phyloP scores from a whole-genome alignment of 1,140 invertebrate species.

The Microplitis mediator region DNA sequence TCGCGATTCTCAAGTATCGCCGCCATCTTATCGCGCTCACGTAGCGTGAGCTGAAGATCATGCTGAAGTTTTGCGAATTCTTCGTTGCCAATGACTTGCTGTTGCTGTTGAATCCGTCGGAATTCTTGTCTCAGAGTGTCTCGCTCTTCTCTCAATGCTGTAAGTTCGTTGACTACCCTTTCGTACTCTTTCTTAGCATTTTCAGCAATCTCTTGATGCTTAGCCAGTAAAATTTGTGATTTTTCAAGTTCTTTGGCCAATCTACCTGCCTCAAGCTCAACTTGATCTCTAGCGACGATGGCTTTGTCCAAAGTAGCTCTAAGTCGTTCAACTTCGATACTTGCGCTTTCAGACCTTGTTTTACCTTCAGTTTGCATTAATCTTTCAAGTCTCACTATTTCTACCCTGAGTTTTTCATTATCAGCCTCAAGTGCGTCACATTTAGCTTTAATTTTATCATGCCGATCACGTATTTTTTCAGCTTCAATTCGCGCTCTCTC shows the following conservation, averaged over 20 bases:
- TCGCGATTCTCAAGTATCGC: slow-evolving; percentile 76
- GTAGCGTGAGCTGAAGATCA: slow-evolving; percentile 71
- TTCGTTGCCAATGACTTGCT: slow-evolving; percentile 67
- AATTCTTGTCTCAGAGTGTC: slow-evolving; percentile 73
- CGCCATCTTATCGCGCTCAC: slow-evolving; percentile 76
- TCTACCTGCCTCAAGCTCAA: slow-evolving; percentile 82
- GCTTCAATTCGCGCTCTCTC: slow-evolving; percentile 83
- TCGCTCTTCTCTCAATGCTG: slow-evolving; percentile 79
- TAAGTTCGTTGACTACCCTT: slow-evolving; percentile 78
- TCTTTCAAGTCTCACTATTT: slow-evolving; percentile 73
- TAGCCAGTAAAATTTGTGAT: slow-evolving; percentile 78
- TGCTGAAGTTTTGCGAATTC: slow-evolving; percentile 69
- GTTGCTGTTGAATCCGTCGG: slow-evolving; percentile 70
- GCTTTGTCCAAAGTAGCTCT: slow-evolving; percentile 87
- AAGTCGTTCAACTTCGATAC: slow-evolving; percentile 79
- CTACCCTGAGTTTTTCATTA: slow-evolving; percentile 74
- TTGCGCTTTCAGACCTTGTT: slow-evolving; percentile 59
- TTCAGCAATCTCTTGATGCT: slow-evolving; percentile 81
- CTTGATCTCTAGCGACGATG: slow-evolving; percentile 76
- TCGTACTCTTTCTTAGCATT: slow-evolving; percentile 82
- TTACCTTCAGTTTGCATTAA: slow-evolving; percentile 65
- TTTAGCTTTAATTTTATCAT: slow-evolving; percentile 78
- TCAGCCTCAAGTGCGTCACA: slow-evolving; percentile 75
- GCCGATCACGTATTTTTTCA: slow-evolving; percentile 82
- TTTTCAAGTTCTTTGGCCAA: slow-evolving; percentile 87